Conservation (phyloP, 2,888 invertebrate genomes). For the Linnaemya tessellans region DNA sequence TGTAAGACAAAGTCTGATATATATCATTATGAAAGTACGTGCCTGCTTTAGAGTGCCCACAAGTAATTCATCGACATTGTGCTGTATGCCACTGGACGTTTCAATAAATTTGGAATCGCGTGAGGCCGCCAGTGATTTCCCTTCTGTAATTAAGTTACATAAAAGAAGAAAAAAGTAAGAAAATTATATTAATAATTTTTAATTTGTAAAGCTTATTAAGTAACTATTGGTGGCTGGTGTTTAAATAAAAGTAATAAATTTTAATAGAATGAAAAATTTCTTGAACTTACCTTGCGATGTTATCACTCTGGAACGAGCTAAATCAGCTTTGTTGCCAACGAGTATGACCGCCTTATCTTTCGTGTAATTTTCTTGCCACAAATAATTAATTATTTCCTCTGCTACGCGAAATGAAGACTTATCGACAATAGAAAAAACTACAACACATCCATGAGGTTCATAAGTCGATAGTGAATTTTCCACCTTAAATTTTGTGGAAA, state of each 20-base stretch:
- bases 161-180: background rate
- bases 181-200: background rate
- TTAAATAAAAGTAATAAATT: background rate
- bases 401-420: slow-evolving; percentile 92
- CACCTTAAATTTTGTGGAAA: slow-evolving; percentile 84
- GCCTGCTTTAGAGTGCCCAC: slow-evolving; percentile 95
- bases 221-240: background rate
- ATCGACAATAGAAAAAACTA: slow-evolving; percentile 95
- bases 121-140: slow-evolving; percentile 93
- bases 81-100: slow-evolving; percentile 97
- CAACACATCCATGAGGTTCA: slow-evolving; percentile 95
- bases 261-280: background rate
- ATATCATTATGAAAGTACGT: slow-evolving; percentile 23
- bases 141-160: slow-evolving; percentile 86
- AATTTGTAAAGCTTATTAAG: background rate
- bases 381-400: slow-evolving; percentile 92
- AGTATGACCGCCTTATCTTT: slow-evolving; percentile 94
- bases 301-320: slow-evolving; percentile 93
- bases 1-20: background rate
- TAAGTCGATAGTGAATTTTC: slow-evolving; percentile 95
- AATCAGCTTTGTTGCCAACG: slow-evolving; percentile 96
- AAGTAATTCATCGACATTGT: slow-evolving; percentile 97
- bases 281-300: slow-evolving; percentile 88
- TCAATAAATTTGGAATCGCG: slow-evolving; percentile 97
- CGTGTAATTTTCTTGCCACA: slow-evolving; percentile 92